Evolutionary conservation across 1,140 invertebrate species (phyloP), one percentile per base, ranked within the genome.

Genomic region (Trachymyrmex cornetzi): DNA sequence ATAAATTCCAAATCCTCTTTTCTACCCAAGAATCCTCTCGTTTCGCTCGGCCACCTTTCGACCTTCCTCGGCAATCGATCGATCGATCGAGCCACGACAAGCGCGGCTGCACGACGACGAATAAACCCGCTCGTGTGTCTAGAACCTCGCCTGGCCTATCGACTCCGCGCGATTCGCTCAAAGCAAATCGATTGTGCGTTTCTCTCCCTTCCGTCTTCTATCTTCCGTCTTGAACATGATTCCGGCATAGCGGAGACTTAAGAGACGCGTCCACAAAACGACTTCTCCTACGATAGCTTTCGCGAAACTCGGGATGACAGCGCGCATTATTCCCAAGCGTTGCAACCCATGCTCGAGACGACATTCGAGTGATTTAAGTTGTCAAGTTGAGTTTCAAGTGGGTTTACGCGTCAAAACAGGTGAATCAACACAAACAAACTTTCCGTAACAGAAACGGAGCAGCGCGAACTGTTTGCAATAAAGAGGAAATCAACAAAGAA

Each of bases 1-100:
- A 81, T 81, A 81, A 81, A 81, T 81, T 81, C 64, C 22, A 57
- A 61, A 81, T 81, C 53, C 79, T 69, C 64, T 69, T 79, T 79
- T 22, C 61, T 50, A 53, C 11, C 24, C 44, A 50, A 34, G 59
- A 79, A 81, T 81, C 66, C 22, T 59, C 53, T 81, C 79, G 63
- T 71, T 81, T 71, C 64, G 79, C 66, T 55, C 79, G 79, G 53
- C 53, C 79, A 81, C 79, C 79, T 57, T 53, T 81, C 30, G 79
- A 81, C 79, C 79, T 81, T 71, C 66, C 50, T 4, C 30, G 50
- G 16, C 64, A 53, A 81, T 81, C 64, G 64, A 71, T 71, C 79
- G 79, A 71, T 81, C 79, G 79, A 69, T 57, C 63, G 77, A 12
- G 48, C 48, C 61, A 9, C 77, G 48, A 80, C 77, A 53, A 79